Evolutionary conservation across 2,888 invertebrate genomes (phyloP).

Genomic region (Tachina lurida): DNA sequence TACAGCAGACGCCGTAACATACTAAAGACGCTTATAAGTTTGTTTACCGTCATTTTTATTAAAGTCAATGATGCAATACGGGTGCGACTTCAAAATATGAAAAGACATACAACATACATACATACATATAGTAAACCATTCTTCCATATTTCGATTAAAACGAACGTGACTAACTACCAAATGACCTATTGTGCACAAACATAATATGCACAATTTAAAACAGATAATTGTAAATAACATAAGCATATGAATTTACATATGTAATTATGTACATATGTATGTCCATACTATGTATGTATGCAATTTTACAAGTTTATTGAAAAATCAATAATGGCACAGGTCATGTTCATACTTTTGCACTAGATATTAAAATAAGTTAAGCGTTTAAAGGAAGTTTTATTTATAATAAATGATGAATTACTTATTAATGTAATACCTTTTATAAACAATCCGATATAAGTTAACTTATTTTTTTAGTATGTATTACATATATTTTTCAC

Average conservation of each 20-base stretch:
- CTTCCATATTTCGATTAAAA: too few relatives aligned
- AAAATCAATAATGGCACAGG: slow-evolving; percentile 34
- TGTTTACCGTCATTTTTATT: neutral
- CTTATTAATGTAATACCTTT: neutral
- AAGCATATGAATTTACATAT: too few relatives aligned
- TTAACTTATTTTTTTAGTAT: neutral
- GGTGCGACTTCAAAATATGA: slow-evolving; percentile 39
- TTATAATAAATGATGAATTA: too few relatives aligned
- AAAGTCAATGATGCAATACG: slow-evolving; percentile 60
- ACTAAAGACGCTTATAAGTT: too few relatives aligned
- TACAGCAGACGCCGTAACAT: too few relatives aligned
- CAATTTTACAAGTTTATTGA: neutral
- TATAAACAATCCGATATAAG: neutral
- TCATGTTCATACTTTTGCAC: neutral
- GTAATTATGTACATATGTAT: neutral
- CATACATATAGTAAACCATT: neutral
- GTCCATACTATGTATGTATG: neutral
- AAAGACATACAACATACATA: neutral
- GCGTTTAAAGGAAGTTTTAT: too few relatives aligned
- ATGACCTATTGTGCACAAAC: too few relatives aligned
- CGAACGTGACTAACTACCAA: too few relatives aligned
- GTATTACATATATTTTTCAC: neutral
- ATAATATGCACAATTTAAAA: too few relatives aligned
- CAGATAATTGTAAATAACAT: too few relatives aligned
- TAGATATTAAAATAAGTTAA: neutral